These are phyloP conservation scores for Aphelenchoides besseyi DNA, from an alignment of 1,140 invertebrate genomes.

Conservation along the genomic window DNA sequence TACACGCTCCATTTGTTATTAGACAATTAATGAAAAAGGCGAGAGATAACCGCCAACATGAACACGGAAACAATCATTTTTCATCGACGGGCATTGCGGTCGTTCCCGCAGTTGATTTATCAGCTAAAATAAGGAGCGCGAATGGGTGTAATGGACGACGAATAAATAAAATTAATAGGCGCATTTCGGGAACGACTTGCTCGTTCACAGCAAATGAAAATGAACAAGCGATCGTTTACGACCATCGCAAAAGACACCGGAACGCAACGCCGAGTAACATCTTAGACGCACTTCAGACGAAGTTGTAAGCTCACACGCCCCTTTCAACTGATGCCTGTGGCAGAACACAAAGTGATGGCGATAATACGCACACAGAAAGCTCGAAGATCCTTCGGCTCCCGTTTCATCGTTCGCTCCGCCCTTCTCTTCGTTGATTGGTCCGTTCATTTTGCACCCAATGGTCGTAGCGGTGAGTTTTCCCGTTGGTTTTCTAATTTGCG, in stretches of 20 bases:
- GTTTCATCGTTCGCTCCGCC: neutral
- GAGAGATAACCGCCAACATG: too few species aligned
- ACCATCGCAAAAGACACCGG: constrained; percentile 1
- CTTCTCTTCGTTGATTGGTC: neutral
- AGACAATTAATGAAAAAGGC: too few species aligned
- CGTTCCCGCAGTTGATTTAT: neutral
- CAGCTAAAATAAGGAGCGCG: neutral
- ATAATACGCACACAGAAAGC: neutral
- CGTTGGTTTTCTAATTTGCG: neutral
- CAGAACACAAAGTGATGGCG: neutral
- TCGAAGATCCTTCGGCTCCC: neutral
- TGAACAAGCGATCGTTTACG: constrained; percentile 1
- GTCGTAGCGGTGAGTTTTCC: neutral
- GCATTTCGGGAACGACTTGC: constrained; percentile 2
- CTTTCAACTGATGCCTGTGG: neutral
- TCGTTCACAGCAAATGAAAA: neutral
- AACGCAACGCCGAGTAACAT: neutral
- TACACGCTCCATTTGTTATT: too few species aligned
- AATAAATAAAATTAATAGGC: constrained; percentile 6
- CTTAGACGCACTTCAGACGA: neutral
- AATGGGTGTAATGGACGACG: neutral
- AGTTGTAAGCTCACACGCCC: neutral
- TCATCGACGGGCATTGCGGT: neutral
- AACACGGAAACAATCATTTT: too few species aligned
- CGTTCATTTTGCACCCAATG: neutral